Evolutionary conservation across 2,113 vertebrate species (phyloP).

Genomic region (Leucopsar rothschildi): DNA sequence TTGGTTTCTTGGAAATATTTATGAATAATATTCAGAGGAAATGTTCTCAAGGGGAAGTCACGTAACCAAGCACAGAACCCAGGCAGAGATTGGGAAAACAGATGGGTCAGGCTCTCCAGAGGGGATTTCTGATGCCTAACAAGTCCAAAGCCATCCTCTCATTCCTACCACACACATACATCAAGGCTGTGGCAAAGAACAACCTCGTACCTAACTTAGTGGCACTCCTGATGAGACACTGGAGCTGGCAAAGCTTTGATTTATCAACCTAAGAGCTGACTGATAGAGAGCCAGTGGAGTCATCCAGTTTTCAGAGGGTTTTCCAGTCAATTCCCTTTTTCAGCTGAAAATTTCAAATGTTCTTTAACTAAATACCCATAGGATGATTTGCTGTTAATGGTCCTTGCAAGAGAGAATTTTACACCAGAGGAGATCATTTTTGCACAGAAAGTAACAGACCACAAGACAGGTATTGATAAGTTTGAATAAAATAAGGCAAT

Average conservation of each 20-base stretch:
- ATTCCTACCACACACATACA: not conserved
- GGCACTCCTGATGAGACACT: constrained; percentile 4
- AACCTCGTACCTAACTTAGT: not conserved
- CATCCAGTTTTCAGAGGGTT: not conserved
- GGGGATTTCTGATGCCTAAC: not conserved
- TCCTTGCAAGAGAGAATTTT: not conserved
- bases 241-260: constrained; percentile 38
- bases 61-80: not conserved
- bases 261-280: not conserved
- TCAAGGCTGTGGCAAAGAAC: not conserved
- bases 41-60: constrained; percentile 6
- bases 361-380: not conserved
- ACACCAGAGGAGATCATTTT: not conserved
- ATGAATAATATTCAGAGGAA: not conserved
- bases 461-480: not conserved
- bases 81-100: not conserved
- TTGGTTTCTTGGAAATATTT: constrained; percentile 50
- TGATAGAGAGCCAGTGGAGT: not conserved
- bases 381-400: not conserved
- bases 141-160: not conserved
- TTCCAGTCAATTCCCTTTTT: not conserved
- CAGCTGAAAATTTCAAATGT: not conserved
- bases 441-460: not conserved
- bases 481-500: not conserved
- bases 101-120: not conserved